Evolutionary conservation across 2,888 invertebrate genomes (phyloP).

Genomic region (Rhorus exstirpatorius): DNA sequence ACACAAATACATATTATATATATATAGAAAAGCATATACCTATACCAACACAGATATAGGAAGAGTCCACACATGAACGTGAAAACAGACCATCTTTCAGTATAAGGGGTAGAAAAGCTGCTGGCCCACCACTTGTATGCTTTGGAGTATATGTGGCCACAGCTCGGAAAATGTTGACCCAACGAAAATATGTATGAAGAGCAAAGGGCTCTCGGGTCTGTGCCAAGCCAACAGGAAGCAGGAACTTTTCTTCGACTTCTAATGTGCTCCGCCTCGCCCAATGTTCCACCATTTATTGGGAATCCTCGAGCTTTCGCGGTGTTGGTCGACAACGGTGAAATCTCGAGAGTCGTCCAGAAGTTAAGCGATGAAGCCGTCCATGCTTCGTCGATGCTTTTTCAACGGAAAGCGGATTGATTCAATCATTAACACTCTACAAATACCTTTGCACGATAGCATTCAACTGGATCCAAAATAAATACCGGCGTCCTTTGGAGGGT

Average conservation of each 20-base stretch:
- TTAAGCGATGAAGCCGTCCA: background rate
- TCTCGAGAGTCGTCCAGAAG: slow-evolving; percentile 21
- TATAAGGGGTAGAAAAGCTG: slow-evolving; percentile 1
- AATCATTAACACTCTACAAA: background rate
- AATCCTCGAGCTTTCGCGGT: slow-evolving; percentile 5
- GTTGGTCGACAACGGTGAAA: slow-evolving; percentile 10
- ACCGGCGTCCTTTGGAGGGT: background rate
- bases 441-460: background rate
- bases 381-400: background rate
- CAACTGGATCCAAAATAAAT: background rate
- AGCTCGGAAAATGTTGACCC: slow-evolving; percentile 65
- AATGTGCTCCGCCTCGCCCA: background rate
- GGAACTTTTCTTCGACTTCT: slow-evolving; percentile 30
- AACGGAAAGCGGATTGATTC: background rate
- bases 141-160: slow-evolving; percentile 45
- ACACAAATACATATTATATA: too few relatives aligned
- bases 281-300: slow-evolving; percentile 19
- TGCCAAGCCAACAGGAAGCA: slow-evolving; percentile 13
- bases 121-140: slow-evolving; percentile 57
- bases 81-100: slow-evolving; percentile 12
- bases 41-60: too few relatives aligned
- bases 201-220: slow-evolving; percentile 53
- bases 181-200: slow-evolving; percentile 65
- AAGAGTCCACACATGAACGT: slow-evolving; percentile 18
- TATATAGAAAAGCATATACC: too few relatives aligned